Evolutionary conservation across 64 coral and sea anemone species (phyloP), one percentile per base, ranked within the genome.

Genomic region (Pocillopora verrucosa): DNA sequence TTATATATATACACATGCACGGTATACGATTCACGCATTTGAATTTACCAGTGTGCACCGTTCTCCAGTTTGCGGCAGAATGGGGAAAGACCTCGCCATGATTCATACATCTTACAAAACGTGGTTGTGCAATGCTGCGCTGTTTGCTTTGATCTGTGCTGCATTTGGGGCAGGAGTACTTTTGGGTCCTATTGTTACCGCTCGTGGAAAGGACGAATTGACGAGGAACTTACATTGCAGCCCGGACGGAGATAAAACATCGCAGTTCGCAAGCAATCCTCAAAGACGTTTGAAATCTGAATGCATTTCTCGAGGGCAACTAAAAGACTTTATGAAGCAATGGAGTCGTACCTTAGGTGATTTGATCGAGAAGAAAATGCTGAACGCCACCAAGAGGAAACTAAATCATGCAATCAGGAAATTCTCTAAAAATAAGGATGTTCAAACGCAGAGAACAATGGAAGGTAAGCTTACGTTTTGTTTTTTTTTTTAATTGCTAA

Each of bases 101-200:
- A 6, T 85, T 57, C 64, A 67, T 58, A n/a, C 13, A 10, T 51
- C 82, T 38, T 85, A 70, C 16, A 85, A 85, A 72, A 72, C 82
- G 1, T 85, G 82, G 82, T 38, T 85, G 16, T 85, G 65, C 26
- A 85, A 85, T 41, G 36, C 82, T 16, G 82, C 82, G 9, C 19
- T 85, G 15, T 85, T 85, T 57, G 82, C 82, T 56, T 4, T 85
- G 63, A 72, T 85, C 12, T 85, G 82, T 37, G 65, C 82, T 24
- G 82, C 82, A 2, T 85, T 85, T 72, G 65, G 36, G 5, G 82
- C 82, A 57, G 82, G 82, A 24, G 57, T 85, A 16, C 61, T 85
- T 12, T 22, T 85, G 17, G 82, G 82, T 9, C 82, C 82, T 11
- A 72, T 85, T 4, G 20, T 85, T 57, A 72, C 82, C 68, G 15